Base-by-base conservation (phyloP, 2,888 invertebrate species). In the Syrphus vitripennis region DNA sequence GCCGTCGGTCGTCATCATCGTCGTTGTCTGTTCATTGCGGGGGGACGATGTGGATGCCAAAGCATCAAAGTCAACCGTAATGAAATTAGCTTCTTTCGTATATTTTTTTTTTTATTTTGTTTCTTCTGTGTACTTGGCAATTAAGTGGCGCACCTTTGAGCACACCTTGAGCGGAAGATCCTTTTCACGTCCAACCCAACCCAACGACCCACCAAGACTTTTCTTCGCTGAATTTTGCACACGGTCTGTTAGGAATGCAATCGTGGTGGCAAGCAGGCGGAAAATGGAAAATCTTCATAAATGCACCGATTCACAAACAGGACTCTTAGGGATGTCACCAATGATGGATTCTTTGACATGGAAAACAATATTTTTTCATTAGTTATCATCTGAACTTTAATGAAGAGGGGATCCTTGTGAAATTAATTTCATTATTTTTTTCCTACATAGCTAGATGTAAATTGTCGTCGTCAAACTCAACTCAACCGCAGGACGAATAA, bases 101-200 rank as follows among this genome's bases (percentile, higher is more conserved):
- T 53, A 16, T 45, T 72, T 63, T 78, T 63, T 40, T 42, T 70
- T 45, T 72, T 63, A 75, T 63, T 40, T 42, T 70, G 55, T 40
- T 70, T 19, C 55, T 77, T 74, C 74, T 70, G 75, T 81, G 37
- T 87, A 70, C 82, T 53, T 87, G 77, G 82, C 87, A 87, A 87
- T 87, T 87, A 87, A 86, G 86, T 86, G 86, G 87, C 87, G 78
- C 87, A 83, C 87, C 87, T 87, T 87, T 78, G 78, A 83, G 78
- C 83, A 74, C 82, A 82, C 87, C 82, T 86, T 86, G 77, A 86
- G 86, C 86, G 86, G 81, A 86, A 86, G 86, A 74, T 69, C 40
- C 75, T 70, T 48, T 59, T 14, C 26, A 34, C 70, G 29, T 40
- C 37, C 29, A 48, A 21, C 63, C 29, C 26, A 50, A 53, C 16